phyloP scores from a whole-genome alignment of 2,888 invertebrate genomes.

The Caradrina kadenii region DNA sequence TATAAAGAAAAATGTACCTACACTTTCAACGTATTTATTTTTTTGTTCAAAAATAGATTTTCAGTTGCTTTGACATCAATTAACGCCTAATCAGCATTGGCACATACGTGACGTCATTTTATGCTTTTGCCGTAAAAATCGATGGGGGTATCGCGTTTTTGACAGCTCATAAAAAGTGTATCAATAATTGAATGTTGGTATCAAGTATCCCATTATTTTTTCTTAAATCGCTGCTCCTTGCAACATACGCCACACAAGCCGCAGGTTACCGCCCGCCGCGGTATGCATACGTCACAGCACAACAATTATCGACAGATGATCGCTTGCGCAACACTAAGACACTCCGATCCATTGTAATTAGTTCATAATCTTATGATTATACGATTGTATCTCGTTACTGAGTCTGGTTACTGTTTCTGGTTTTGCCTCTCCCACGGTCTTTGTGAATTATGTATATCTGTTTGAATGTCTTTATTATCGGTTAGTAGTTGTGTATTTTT shows the following conservation, averaged over 20 bases:
- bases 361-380: conserved; percentile 43
- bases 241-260: neutral
- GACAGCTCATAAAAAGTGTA: too few species aligned
- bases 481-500: too few species aligned
- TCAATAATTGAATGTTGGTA: too few species aligned
- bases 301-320: conserved; percentile 55
- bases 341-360: conserved; percentile 43
- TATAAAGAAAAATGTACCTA: too few species aligned
- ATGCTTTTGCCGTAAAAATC: too few species aligned
- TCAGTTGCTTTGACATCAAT: too few species aligned
- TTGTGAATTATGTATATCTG: conserved; percentile 27
- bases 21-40: too few species aligned
- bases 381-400: conserved; percentile 20
- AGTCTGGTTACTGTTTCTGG: conserved; percentile 25
- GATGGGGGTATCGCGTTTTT: too few species aligned
- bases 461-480: conserved; percentile 22
- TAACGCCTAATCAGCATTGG: too few species aligned
- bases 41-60: too few species aligned
- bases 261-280: conserved; percentile 64
- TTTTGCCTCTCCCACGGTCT: conserved; percentile 45
- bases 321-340: conserved; percentile 46
- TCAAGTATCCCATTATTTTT: too few species aligned
- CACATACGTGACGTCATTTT: too few species aligned
- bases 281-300: conserved; percentile 59
- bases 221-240: conserved; percentile 3